A percentile compares a stretch with the other conserved stretches of the same genome.
phyloP scores from a whole-genome alignment of 1,140 invertebrate species.

The Rhopalosiphum padi region DNA sequence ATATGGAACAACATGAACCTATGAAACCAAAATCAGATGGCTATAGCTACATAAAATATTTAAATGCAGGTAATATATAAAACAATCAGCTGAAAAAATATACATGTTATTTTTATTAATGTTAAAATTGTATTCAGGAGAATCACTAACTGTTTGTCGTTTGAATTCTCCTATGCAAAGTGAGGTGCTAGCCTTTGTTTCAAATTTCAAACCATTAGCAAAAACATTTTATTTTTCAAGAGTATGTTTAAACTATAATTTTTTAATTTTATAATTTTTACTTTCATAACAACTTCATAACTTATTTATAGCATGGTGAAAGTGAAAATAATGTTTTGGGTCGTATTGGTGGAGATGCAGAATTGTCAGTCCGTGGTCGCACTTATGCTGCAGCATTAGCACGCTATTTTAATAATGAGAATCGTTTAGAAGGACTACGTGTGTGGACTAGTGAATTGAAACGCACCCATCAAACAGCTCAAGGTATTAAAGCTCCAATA shows the following conservation, averaged over 20 bases:
- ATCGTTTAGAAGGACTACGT: slow-evolving; percentile 71
- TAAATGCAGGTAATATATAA: slow-evolving; percentile 70
- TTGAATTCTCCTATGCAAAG: slow-evolving; percentile 76
- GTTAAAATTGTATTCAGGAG: slow-evolving; percentile 60
- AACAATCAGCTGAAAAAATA: not conserved
- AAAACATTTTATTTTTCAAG: slow-evolving; percentile 78
- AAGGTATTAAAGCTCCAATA: slow-evolving; percentile 79
- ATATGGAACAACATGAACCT: slow-evolving; percentile 80
- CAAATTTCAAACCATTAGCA: slow-evolving; percentile 75
- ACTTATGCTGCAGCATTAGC: slow-evolving; percentile 81
- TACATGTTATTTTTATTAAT: not conserved
- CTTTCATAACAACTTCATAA: not conserved
- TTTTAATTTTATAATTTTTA: slow-evolving; percentile 61
- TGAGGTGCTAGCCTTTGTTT: slow-evolving; percentile 79
- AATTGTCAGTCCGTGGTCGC: slow-evolving; percentile 79
- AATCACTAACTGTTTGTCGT: slow-evolving; percentile 69
- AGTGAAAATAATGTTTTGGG: slow-evolving; percentile 91
- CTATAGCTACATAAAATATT: slow-evolving; percentile 73
- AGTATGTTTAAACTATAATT: slow-evolving; percentile 65
- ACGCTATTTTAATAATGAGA: slow-evolving; percentile 75
- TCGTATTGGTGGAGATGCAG: slow-evolving; percentile 87
- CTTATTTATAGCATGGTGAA: slow-evolving; percentile 81
- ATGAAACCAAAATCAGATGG: slow-evolving; percentile 69
- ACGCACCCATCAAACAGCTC: slow-evolving; percentile 86
- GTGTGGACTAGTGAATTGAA: slow-evolving; percentile 89